Conservation (phyloP, 2,888 invertebrate species). For the Thereva unica region DNA sequence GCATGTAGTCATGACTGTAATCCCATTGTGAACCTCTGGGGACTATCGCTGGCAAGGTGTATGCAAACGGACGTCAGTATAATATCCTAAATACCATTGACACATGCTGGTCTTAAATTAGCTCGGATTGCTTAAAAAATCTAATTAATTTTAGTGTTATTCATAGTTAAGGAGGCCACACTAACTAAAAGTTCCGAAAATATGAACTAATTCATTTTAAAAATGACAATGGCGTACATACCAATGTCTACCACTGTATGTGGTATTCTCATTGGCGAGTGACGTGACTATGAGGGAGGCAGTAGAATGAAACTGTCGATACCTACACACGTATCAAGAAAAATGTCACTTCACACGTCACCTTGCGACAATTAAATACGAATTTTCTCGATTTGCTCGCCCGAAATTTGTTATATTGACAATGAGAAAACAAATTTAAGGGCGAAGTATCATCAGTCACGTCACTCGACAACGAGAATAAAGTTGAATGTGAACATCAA, state of each 20-base stretch:
- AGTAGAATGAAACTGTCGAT: too few relatives aligned
- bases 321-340: too few relatives aligned
- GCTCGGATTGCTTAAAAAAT: conserved; percentile 9
- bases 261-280: too few relatives aligned
- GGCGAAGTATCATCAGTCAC: too few relatives aligned
- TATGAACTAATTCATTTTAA: conserved; percentile 9
- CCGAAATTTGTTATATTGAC: too few relatives aligned
- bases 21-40: conserved; percentile 9
- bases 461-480: too few relatives aligned
- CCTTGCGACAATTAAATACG: too few relatives aligned
- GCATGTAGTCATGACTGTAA: conserved; percentile 6
- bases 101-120: conserved; percentile 9
- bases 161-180: neutral
- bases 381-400: too few relatives aligned
- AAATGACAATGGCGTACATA: conserved; percentile 8
- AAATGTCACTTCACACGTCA: too few relatives aligned
- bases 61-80: conserved; percentile 7
- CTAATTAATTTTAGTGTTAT: conserved; percentile 4
- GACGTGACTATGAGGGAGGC: too few relatives aligned
- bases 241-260: conserved; percentile 9
- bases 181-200: neutral
- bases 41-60: conserved; percentile 1
- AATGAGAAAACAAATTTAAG: too few relatives aligned
- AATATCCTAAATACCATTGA: neutral
- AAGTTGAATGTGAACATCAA: too few relatives aligned